Conservation (phyloP, 1,140 invertebrate genomes). For the Heliothis subflexa region DNA sequence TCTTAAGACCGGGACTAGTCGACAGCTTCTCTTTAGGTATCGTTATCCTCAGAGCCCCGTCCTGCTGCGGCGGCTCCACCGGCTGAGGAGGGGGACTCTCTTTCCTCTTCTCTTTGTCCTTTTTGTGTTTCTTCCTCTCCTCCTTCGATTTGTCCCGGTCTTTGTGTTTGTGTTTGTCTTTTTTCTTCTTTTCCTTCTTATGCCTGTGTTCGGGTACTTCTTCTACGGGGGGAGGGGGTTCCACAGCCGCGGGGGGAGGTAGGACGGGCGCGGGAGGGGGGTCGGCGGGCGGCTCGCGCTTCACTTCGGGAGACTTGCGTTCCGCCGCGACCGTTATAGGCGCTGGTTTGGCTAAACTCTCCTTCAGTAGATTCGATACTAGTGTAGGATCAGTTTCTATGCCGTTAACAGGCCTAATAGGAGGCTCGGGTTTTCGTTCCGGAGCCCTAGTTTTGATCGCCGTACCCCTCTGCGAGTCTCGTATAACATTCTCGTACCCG, state of each 20-base stretch:
- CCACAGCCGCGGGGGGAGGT: conserved; percentile 42
- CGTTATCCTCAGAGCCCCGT: conserved; percentile 75
- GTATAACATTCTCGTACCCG: conserved; percentile 76
- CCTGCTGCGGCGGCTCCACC: conserved; percentile 51
- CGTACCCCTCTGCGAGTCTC: conserved; percentile 71
- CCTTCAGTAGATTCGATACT: conserved; percentile 83
- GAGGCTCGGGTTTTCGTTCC: conserved; percentile 64
- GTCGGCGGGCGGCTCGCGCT: conserved; percentile 63
- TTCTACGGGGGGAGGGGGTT: conserved; percentile 49
- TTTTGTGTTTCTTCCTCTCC: conserved; percentile 84
- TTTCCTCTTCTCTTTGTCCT: conserved; percentile 78
- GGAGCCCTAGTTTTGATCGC: conserved; percentile 62
- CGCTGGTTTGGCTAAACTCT: conserved; percentile 78
- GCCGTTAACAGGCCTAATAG: conserved; percentile 67
- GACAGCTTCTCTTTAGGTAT: conserved; percentile 79
- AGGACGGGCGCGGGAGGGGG: conserved; percentile 38
- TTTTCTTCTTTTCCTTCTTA: conserved; percentile 85
- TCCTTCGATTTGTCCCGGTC: conserved; percentile 83
- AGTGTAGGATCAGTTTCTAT: conserved; percentile 83
- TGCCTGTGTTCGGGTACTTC: conserved; percentile 74
- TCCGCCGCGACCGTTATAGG: conserved; percentile 76
- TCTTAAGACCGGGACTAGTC: conserved; percentile 78
- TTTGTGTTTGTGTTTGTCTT: conserved; percentile 86
- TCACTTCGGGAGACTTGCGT: conserved; percentile 71
- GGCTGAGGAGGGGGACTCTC: conserved; percentile 60